Evolutionary conservation across 2,888 invertebrate genomes (phyloP).

Genomic region (Trichopoda pennipes): DNA sequence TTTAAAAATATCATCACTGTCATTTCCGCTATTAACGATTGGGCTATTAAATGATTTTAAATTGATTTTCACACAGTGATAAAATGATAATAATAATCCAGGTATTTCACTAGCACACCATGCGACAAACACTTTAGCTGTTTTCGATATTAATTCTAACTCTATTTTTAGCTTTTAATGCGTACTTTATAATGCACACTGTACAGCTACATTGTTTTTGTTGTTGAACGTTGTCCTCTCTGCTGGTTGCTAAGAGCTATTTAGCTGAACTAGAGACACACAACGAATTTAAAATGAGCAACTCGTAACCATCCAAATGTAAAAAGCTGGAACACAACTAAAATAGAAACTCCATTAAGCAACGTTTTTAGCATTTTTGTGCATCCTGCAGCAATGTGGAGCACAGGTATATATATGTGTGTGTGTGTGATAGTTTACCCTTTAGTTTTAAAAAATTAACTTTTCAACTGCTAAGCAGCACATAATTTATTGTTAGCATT

Average conservation of each 20-base stretch:
- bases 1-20: conserved; percentile 28
- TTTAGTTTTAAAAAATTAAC: neutral
- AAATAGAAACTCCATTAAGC: conserved; percentile 9
- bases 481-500: no score
- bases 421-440: neutral
- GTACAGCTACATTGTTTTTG: neutral
- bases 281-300: conserved; percentile 49
- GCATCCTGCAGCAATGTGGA: conserved; percentile 4
- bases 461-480: neutral
- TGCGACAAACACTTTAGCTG: neutral
- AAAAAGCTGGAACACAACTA: conserved; percentile 40
- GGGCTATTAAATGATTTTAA: conserved; percentile 38
- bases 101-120: neutral
- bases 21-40: conserved; percentile 36
- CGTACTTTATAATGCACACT: conserved; percentile 2
- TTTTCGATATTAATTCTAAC: neutral
- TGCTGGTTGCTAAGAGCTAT: conserved; percentile 24
- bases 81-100: conserved; percentile 50
- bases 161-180: neutral
- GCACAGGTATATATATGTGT: neutral
- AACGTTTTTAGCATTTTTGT: conserved; percentile 2
- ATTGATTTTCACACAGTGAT: conserved; percentile 59
- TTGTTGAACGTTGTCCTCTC: neutral
- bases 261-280: conserved; percentile 27
- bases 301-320: conserved; percentile 47